These are phyloP conservation scores for Lucifuga dentata DNA, from an alignment of 2,113 vertebrate genomes.

Conservation along the genomic window DNA sequence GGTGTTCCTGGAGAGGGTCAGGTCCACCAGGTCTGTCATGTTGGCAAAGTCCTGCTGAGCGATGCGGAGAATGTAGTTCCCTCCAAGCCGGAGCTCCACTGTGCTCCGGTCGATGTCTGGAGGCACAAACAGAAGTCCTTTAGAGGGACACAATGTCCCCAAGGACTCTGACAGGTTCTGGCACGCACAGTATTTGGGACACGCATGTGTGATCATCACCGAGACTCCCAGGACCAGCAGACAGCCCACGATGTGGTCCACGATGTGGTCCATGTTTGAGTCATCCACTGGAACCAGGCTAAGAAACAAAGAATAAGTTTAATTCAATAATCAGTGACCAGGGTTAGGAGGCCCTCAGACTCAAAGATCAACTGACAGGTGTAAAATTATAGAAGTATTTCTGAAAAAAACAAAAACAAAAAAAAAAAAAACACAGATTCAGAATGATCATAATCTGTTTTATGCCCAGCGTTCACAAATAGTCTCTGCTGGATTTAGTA, in stretches of 20 bases:
- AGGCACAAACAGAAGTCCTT: constrained; percentile 94
- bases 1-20: constrained; percentile 94
- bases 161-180: constrained; percentile 96
- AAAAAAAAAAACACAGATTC: no score
- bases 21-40: constrained; percentile 95
- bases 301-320: constrained; percentile 13
- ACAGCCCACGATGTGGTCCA: constrained; percentile 91
- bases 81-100: constrained; percentile 93
- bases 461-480: not conserved
- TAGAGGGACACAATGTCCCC: constrained; percentile 93
- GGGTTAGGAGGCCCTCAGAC: no score
- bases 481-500: not conserved
- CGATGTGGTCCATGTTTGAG: no score
- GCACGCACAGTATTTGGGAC: constrained; percentile 95
- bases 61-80: constrained; percentile 94
- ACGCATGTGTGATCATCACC: constrained; percentile 86
- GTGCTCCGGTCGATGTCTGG: constrained; percentile 91
- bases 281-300: constrained; percentile 83
- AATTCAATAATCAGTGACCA: not conserved
- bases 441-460: no score
- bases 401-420: not conserved
- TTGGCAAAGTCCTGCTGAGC: constrained; percentile 93
- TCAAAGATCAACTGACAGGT: no score
- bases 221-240: constrained; percentile 92
- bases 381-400: no score